A percentile compares a stretch with the other conserved stretches of the same genome.
Conservation (phyloP, 2,113 vertebrate genomes). For the Petroica traversi region DNA sequence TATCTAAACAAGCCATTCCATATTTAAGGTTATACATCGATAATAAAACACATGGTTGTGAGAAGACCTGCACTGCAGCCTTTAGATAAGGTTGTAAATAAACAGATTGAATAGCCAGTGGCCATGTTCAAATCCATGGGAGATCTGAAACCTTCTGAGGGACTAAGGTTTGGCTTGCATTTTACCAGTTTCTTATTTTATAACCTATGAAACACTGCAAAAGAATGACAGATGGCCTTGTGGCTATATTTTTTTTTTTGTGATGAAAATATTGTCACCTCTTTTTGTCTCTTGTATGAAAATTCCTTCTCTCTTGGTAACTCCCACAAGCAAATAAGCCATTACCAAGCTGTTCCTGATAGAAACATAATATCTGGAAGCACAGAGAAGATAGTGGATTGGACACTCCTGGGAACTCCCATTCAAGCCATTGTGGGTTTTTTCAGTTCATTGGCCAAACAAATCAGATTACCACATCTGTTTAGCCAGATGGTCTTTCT, state of each 20-base stretch:
- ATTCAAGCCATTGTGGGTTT: background rate
- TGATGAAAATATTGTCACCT: background rate
- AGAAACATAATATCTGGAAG: background rate
- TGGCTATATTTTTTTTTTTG: background rate
- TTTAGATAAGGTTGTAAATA: background rate
- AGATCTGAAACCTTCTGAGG: background rate
- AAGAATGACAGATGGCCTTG: background rate
- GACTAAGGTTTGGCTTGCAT: background rate
- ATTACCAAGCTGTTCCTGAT: background rate
- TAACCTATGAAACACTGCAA: background rate
- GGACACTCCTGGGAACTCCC: background rate
- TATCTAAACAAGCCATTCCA: background rate
- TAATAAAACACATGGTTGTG: background rate
- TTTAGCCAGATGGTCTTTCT: constrained; percentile 14
- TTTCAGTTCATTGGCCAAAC: constrained; percentile 10
- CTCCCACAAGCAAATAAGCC: background rate
- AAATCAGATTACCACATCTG: constrained; percentile 32
- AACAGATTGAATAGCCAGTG: background rate
- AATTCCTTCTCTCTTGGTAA: background rate
- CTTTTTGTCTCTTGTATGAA: background rate
- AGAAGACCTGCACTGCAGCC: background rate
- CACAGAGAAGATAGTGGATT: background rate
- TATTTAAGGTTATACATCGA: background rate
- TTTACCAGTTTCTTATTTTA: background rate
- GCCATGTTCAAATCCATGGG: background rate